Percentiles rank a stretch among this genome's conserved stretches.
Conservation (phyloP, 1,140 invertebrate genomes). For the Heliconius eleuchia region DNA sequence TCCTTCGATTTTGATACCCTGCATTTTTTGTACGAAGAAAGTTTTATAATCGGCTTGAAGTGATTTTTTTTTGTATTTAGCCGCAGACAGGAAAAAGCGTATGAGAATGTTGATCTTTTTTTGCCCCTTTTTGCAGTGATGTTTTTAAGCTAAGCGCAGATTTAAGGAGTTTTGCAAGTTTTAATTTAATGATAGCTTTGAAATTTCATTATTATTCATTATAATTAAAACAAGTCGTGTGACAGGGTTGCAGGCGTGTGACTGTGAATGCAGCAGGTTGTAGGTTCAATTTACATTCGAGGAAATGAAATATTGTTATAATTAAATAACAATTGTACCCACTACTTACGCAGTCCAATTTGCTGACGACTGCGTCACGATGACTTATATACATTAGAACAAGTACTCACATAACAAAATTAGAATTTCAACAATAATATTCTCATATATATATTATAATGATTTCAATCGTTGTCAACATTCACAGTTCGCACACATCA, state of each 20-base stretch:
- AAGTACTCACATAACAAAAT: no score
- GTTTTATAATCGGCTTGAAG: slow-evolving; percentile 31
- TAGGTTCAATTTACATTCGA: no score
- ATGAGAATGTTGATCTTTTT: slow-evolving; percentile 30
- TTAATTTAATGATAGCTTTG: not conserved
- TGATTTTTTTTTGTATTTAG: slow-evolving; percentile 34
- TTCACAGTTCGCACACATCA: not conserved
- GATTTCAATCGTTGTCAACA: not conserved
- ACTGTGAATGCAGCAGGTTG: no score
- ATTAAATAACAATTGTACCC: no score
- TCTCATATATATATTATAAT: not conserved
- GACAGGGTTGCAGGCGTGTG: no score
- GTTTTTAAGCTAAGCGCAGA: slow-evolving; percentile 18
- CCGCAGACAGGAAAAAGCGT: slow-evolving; percentile 36
- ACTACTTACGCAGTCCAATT: not conserved
- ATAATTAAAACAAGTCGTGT: not conserved
- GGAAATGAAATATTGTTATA: no score
- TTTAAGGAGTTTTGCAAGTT: slow-evolving; percentile 14
- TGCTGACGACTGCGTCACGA: no score
- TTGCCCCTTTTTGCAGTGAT: slow-evolving; percentile 12
- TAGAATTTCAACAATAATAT: not conserved
- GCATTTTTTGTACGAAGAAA: slow-evolving; percentile 42
- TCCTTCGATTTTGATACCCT: slow-evolving; percentile 40
- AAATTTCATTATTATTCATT: not conserved
- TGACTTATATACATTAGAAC: no score